Base-by-base conservation (phyloP, 1,140 invertebrate genomes). In the Stenopsyche tienmushanensis region DNA sequence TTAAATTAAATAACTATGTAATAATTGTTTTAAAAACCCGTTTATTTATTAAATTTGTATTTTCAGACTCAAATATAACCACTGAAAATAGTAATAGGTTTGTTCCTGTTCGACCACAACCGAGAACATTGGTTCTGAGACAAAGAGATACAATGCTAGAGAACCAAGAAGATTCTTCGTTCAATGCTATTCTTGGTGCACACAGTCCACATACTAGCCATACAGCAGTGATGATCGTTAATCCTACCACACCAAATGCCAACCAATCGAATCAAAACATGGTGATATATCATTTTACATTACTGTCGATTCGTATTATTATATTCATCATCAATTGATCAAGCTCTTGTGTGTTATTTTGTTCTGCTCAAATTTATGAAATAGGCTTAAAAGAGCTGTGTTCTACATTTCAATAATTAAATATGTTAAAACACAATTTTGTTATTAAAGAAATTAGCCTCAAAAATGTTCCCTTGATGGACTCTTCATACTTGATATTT, bases 161-260 rank as follows among this genome's bases (percentile, higher is more conserved):
- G 17, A 64, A 54, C 34, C 18, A 60, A 54, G 65, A 60, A 3
- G 64, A 71, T 47, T 57, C 66, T 66, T 59, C 25, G 20, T 58
- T 41, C 34, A 34, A 41, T 34, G 17, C 53, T 8, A 59, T 63
- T 21, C 53, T 69, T 10, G 60, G 66, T 76, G 79, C 77, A 62
- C 66, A 80, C 69, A 78, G 75, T 65, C 76, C 79, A 26, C 79
- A 80, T 57, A 74, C 78, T 34, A 80, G 77, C 71, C 79, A 81
- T 49, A 76, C 80, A 64, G 80, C 80, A 74, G 78, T 81, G 20
- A 81, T 81, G 80, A 80, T 81, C 67, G 80, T 81, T 2, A 81
- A 81, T 62, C 80, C 80, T 21, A 80, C 80, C 42, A 80, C 80
- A 67, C 78, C 78, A 23, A 81, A 80, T 39, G 64, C 63, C 1